Base-by-base conservation (phyloP, 35 echinoderm and acorn worm genomes). In the Acanthaster planci region DNA sequence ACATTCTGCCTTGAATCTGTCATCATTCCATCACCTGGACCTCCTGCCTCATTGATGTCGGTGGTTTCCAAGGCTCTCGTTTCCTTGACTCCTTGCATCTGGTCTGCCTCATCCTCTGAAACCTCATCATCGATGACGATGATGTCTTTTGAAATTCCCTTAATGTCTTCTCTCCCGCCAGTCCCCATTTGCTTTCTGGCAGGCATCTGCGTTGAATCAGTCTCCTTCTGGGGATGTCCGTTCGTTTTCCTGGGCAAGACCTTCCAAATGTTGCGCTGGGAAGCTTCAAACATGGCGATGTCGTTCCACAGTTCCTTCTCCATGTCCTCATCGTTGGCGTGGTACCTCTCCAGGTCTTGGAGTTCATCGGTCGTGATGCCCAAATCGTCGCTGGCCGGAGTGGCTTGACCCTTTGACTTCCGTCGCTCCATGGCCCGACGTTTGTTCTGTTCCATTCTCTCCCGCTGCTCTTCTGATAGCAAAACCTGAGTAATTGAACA, bases 281-380 rank as follows among this genome's bases (percentile, higher is more conserved):
- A 23, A 14, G 37, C 44, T 26, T 79, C 77, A n/a, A 52, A 79
- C 38, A 44, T 79, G 44, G 38, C 77, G 38, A 68, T 39, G 32
- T 83, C 87, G 82, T 89, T 47, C 87, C 87, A 89, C 47, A 84
- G 68, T 67, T 89, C 79, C n/a, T 75, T 77, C 51, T 83, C 87
- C 22, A 89, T 35, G 27, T 89, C 87, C 5, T 37, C 87, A 15
- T 89, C 87, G 54, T 89, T 64, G 1, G 80, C 72, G 77, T 89
- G 60, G 36, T 77, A 39, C 1, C 38, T 40, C 79, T 51, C 32
- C 39, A 40, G 40, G 32, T 54, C 76, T 55, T 64, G 37, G 12
- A 37, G 19, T 23, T 83, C 50, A 21, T 57, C 55, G 0, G 52
- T 23, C 32, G 40, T 40, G 31, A 22, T 52, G 18, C 12, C 9